Conservation (phyloP, 2,888 invertebrate species). For the Pherbina coryleti region DNA sequence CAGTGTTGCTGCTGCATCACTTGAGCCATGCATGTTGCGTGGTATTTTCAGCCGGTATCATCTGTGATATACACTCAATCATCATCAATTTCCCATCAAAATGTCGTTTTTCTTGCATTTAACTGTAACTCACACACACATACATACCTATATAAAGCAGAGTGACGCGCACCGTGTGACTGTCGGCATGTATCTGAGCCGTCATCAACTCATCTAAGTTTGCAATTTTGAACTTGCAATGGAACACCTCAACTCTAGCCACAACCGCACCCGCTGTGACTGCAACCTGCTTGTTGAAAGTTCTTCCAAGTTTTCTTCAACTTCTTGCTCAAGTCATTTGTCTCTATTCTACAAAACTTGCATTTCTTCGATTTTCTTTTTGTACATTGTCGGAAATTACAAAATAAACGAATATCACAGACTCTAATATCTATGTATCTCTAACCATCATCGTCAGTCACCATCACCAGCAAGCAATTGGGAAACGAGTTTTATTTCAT, state of each 20-base stretch:
- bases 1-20: neutral
- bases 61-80: conserved; percentile 58
- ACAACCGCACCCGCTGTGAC: neutral
- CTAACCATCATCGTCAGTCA: neutral
- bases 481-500: neutral
- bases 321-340: neutral
- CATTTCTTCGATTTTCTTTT: neutral
- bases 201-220: neutral
- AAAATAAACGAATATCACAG: conserved; percentile 11
- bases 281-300: neutral
- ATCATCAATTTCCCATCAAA: conserved; percentile 68
- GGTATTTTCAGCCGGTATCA: conserved; percentile 6
- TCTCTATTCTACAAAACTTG: neutral
- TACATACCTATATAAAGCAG: neutral
- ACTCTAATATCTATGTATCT: neutral
- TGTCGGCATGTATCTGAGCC: no score
- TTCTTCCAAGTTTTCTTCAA: neutral
- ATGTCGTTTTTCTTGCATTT: conserved; percentile 56
- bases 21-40: no score
- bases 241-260: no score
- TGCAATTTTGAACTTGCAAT: no score
- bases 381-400: neutral
- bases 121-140: neutral
- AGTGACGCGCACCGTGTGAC: no score
- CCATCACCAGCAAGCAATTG: neutral